A percentile compares a stretch with the other conserved stretches of the same genome.
phyloP scores from a whole-genome alignment of 2,797 vertebrate species.

The Paguma larvata region DNA sequence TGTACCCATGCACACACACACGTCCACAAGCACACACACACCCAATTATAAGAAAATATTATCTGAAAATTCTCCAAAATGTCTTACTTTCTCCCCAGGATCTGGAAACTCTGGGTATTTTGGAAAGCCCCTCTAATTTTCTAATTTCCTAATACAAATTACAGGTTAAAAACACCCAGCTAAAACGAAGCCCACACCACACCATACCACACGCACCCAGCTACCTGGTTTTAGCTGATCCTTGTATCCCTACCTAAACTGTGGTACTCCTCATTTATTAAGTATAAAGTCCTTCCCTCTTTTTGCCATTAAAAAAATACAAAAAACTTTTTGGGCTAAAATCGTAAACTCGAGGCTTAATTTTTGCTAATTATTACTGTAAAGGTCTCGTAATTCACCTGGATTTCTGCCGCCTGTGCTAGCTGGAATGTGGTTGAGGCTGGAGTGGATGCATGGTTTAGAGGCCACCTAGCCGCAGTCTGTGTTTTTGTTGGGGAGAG shows the following conservation, averaged over 20 bases:
- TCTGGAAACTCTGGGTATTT: not conserved
- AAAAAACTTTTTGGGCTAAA: not conserved
- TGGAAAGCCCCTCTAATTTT: not conserved
- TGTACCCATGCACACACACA: no score
- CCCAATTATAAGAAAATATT: not conserved
- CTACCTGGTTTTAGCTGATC: not conserved
- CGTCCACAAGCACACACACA: no score
- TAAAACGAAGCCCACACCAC: not conserved
- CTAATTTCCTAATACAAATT: not conserved
- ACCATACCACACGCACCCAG: no score
- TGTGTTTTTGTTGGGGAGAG: not conserved
- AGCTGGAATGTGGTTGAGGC: not conserved
- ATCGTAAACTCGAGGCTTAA: not conserved
- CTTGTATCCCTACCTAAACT: not conserved
- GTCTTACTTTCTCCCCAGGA: slow-evolving; percentile 23
- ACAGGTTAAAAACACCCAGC: not conserved
- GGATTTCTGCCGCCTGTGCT: not conserved
- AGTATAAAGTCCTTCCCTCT: not conserved
- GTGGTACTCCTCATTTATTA: not conserved
- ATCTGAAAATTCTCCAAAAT: not conserved
- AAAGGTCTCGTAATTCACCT: not conserved
- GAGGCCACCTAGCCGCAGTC: not conserved
- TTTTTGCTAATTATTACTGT: not conserved
- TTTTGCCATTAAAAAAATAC: not conserved
- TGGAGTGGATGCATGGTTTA: not conserved